These are phyloP conservation scores for Trypoxylus dichotomus DNA, from an alignment of 1,140 invertebrate genomes.

Conservation along the genomic window DNA sequence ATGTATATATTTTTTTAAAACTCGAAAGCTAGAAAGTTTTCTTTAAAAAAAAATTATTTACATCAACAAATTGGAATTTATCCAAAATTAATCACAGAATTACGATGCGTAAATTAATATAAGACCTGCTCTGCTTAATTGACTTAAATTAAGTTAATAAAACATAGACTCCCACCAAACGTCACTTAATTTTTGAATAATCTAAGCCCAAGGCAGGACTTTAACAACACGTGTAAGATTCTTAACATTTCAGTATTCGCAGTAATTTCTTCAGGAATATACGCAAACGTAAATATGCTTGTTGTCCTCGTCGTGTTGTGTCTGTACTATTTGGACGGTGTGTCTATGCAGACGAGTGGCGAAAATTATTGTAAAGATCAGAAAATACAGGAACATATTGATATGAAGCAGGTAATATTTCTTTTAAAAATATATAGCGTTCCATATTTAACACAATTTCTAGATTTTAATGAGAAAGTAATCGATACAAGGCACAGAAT, in stretches of 20 bases:
- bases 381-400: slow-evolving; percentile 41
- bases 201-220: background rate
- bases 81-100: background rate
- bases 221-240: background rate
- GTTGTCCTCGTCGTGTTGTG: background rate
- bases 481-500: background rate
- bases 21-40: too few relatives aligned
- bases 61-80: background rate
- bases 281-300: background rate
- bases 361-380: slow-evolving; percentile 38
- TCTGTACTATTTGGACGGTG: background rate
- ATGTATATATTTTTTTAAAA: too few relatives aligned
- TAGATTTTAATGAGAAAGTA: background rate
- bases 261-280: background rate
- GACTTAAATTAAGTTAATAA: slow-evolving; percentile 27
- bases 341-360: background rate
- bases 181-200: slow-evolving; percentile 12
- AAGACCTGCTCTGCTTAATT: background rate
- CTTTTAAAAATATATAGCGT: background rate
- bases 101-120: background rate
- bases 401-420: slow-evolving; percentile 40
- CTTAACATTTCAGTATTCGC: background rate
- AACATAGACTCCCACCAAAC: slow-evolving; percentile 22
- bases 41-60: too few relatives aligned
- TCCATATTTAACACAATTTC: background rate